Conservation (phyloP, 2,888 invertebrate genomes). For the Amiota mariae region DNA sequence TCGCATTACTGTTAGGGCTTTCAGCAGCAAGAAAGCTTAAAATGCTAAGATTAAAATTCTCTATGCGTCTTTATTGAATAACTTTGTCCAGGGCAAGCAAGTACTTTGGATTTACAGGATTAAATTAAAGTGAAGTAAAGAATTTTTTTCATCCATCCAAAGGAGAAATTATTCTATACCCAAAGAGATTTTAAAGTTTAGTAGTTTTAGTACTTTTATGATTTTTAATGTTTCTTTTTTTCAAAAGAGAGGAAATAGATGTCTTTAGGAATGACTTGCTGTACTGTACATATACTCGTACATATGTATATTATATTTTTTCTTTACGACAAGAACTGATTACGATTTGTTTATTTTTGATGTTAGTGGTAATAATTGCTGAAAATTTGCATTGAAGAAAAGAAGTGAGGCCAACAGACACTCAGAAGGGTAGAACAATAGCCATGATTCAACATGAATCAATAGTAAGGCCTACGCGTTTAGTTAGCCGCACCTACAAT, state of each 20-base stretch:
- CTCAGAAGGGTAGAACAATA: too few relatives aligned
- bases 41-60: conserved; percentile 58
- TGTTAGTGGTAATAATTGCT: conserved; percentile 15
- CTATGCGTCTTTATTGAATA: conserved; percentile 34
- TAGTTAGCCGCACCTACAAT: too few relatives aligned
- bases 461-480: background rate
- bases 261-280: background rate
- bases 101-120: conserved; percentile 15
- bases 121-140: background rate
- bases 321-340: background rate
- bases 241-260: too few relatives aligned
- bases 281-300: background rate
- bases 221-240: too few relatives aligned
- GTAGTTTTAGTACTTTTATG: too few relatives aligned
- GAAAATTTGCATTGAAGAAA: conserved; percentile 34
- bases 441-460: background rate
- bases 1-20: conserved; percentile 24
- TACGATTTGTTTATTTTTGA: conserved; percentile 6
- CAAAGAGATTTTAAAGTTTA: too few relatives aligned
- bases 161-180: too few relatives aligned
- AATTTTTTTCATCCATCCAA: too few relatives aligned
- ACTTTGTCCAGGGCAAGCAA: conserved; percentile 13
- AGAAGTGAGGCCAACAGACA: conserved; percentile 18
- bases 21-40: conserved; percentile 56
- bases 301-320: background rate